phyloP scores from a whole-genome alignment of 2,113 vertebrate species.

The Martes martes region DNA sequence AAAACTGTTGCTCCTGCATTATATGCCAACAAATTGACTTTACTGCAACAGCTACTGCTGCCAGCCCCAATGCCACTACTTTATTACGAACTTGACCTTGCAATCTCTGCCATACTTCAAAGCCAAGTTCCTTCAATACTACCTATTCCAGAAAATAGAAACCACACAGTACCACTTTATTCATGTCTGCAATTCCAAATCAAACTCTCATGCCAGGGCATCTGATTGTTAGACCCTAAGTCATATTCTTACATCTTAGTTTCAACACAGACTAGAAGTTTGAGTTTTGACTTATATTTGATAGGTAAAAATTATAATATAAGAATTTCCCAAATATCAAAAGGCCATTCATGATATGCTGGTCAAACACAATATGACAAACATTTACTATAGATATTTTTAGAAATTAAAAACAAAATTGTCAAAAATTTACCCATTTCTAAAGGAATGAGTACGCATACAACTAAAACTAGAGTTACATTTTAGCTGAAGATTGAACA shows the following conservation, averaged over 20 bases:
- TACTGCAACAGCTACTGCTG: slow-evolving; percentile 47
- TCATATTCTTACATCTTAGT: slow-evolving; percentile 1
- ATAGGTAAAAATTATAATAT: not conserved
- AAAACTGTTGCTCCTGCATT: slow-evolving; percentile 54
- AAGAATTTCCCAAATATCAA: slow-evolving; percentile 23
- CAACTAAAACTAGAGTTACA: slow-evolving; percentile 33
- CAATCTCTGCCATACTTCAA: slow-evolving; percentile 34
- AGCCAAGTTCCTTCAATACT: slow-evolving; percentile 42
- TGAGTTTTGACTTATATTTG: slow-evolving; percentile 31
- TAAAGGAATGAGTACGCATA: not conserved
- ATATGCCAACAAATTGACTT: slow-evolving; percentile 62
- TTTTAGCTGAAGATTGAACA: not conserved
- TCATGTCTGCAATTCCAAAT: slow-evolving; percentile 36
- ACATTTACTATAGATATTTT: slow-evolving; percentile 7
- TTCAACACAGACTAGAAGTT: slow-evolving; percentile 23
- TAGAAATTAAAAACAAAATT: slow-evolving; percentile 38
- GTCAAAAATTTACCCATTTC: not conserved
- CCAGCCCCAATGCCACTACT: slow-evolving; percentile 53
- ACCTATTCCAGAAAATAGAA: slow-evolving; percentile 40
- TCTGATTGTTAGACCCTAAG: not conserved
- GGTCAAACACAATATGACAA: slow-evolving; percentile 11
- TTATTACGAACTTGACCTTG: slow-evolving; percentile 64
- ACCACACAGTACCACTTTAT: not conserved
- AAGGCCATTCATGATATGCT: not conserved
- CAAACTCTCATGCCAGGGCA: slow-evolving; percentile 3